These are phyloP conservation scores for Ormyrus rosae DNA, from an alignment of 2,888 invertebrate species.

Conservation along the genomic window DNA sequence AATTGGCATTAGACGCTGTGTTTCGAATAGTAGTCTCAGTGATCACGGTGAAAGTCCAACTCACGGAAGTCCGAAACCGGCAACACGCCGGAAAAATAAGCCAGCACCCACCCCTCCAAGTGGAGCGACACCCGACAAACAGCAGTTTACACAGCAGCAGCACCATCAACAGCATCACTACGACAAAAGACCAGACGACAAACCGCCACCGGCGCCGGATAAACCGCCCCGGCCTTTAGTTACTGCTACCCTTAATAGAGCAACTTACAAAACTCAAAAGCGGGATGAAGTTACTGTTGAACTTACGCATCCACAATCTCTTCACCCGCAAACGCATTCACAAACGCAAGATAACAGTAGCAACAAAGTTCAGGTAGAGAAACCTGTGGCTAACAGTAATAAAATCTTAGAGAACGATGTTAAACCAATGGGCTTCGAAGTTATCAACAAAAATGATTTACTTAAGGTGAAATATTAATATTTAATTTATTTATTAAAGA, in stretches of 20 bases:
- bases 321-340: constrained; percentile 26
- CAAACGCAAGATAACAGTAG: constrained; percentile 51
- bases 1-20: constrained; percentile 77
- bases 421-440: constrained; percentile 53
- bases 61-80: constrained; percentile 85
- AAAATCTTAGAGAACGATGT: constrained; percentile 50
- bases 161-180: constrained; percentile 61
- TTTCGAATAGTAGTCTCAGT: constrained; percentile 83
- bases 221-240: constrained; percentile 81
- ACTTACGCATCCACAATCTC: constrained; percentile 57
- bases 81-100: constrained; percentile 85
- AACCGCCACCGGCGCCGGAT: constrained; percentile 77
- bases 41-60: constrained; percentile 84
- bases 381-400: neutral
- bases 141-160: constrained; percentile 55
- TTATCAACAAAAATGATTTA: constrained; percentile 14
- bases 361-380: constrained; percentile 21
- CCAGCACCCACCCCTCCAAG: constrained; percentile 85
- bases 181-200: constrained; percentile 67
- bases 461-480: constrained; percentile 26
- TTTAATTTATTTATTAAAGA: too few relatives aligned
- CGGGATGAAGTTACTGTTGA: constrained; percentile 76
- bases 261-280: constrained; percentile 77
- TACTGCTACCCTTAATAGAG: constrained; percentile 80
- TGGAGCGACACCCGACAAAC: constrained; percentile 73